Conservation (phyloP, 2,888 invertebrate genomes). For the Platypus cylindrus region DNA sequence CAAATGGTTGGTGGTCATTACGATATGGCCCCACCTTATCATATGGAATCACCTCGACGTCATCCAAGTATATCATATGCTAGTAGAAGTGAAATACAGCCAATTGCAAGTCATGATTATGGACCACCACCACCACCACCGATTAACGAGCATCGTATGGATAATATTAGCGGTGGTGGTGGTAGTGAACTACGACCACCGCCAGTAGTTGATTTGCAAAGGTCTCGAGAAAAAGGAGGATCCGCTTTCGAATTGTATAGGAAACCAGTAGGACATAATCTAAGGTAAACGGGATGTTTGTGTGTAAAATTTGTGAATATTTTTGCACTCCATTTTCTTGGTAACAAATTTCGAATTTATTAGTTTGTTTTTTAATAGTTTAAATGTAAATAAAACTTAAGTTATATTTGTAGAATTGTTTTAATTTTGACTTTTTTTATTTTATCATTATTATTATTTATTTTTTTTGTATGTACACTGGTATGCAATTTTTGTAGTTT, state of each 20-base stretch:
- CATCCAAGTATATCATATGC: constrained; percentile 35
- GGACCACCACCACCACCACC: constrained; percentile 11
- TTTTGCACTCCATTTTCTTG: constrained; percentile 7
- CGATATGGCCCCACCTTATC: constrained; percentile 33
- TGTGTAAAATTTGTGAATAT: too few species aligned
- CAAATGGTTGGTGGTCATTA: constrained; percentile 27
- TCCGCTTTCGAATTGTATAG: constrained; percentile 92
- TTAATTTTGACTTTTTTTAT: neutral
- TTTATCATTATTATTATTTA: constrained; percentile 4
- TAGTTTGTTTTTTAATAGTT: constrained; percentile 2
- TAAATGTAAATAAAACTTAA: constrained; percentile 1
- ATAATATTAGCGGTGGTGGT: constrained; percentile 12
- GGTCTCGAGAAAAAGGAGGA: constrained; percentile 79
- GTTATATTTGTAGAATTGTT: neutral
- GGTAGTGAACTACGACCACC: constrained; percentile 18
- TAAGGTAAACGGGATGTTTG: constrained; percentile 47
- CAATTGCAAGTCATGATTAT: constrained; percentile 23
- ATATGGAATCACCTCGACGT: constrained; percentile 28
- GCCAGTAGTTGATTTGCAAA: constrained; percentile 54
- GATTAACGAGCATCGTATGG: constrained; percentile 26
- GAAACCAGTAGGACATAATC: constrained; percentile 76
- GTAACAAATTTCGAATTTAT: constrained; percentile 2
- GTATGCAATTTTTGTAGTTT: constrained; percentile 16
- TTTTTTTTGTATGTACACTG: constrained; percentile 28
- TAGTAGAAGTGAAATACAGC: constrained; percentile 33